These are phyloP conservation scores for Silurus lanzhouensis DNA, from an alignment of 2,797 vertebrate genomes.

Conservation along the genomic window DNA sequence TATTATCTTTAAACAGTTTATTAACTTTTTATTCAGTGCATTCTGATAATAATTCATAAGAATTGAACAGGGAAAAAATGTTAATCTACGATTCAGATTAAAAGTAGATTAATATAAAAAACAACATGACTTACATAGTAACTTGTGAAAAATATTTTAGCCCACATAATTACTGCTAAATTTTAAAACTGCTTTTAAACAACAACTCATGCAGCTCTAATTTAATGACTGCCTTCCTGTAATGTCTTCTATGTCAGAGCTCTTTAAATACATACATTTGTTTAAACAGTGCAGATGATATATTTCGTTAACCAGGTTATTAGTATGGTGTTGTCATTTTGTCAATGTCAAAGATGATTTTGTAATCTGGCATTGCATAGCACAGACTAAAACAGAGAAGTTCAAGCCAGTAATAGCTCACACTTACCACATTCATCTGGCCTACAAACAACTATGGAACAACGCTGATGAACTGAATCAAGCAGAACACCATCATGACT, in stretches of 20 bases:
- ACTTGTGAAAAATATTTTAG: background rate
- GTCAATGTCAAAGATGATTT: too few species aligned
- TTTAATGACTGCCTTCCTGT: constrained; percentile 1
- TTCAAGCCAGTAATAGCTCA: background rate
- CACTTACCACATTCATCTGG: background rate
- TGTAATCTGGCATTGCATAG: background rate
- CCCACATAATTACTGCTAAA: background rate
- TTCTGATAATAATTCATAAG: background rate
- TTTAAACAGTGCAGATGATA: background rate
- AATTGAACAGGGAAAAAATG: background rate
- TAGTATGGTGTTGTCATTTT: background rate
- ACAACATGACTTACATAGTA: too few species aligned
- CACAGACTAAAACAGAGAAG: background rate
- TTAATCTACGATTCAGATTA: background rate
- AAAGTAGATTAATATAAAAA: background rate
- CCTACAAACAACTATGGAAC: background rate
- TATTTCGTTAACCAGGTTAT: background rate
- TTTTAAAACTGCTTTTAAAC: background rate
- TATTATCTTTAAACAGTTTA: background rate
- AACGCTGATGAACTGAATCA: background rate
- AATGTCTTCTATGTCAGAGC: background rate
- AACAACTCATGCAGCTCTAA: background rate
- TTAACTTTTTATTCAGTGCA: background rate
- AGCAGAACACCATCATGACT: background rate
- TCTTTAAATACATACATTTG: background rate